Evolutionary conservation across 2,113 vertebrate genomes (phyloP).

Genomic region (Petroica traversi): DNA sequence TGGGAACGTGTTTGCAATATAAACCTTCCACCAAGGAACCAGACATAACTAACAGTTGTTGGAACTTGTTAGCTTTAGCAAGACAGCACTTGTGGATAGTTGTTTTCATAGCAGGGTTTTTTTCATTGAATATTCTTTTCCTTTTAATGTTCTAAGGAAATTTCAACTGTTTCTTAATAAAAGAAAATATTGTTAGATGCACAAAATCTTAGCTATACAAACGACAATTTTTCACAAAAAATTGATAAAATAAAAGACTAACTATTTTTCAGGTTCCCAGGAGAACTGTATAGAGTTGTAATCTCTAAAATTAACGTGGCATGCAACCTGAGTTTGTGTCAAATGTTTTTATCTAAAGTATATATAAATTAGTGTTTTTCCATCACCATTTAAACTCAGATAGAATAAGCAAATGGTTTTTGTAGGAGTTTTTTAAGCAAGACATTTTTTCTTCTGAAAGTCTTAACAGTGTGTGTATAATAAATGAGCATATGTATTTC

Average conservation of each 20-base stretch:
- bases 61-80: constrained; percentile 19
- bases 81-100: background rate
- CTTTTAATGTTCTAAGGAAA: background rate
- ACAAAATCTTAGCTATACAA: background rate
- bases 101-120: background rate
- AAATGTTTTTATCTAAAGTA: background rate
- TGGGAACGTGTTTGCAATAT: constrained; percentile 34
- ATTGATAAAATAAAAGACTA: background rate
- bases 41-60: constrained; percentile 43
- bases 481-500: background rate
- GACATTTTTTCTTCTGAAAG: background rate
- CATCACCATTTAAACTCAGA: background rate
- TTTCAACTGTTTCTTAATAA: background rate
- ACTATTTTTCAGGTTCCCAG: background rate
- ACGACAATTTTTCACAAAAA: background rate
- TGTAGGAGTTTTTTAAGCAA: background rate
- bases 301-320: background rate
- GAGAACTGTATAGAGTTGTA: background rate
- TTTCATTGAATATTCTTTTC: background rate
- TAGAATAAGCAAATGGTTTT: background rate
- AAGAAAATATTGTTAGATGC: background rate
- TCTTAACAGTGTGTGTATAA: background rate
- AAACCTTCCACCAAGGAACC: background rate
- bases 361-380: background rate
- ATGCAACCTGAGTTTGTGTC: background rate